These are phyloP conservation scores for Bibio marci DNA, from an alignment of 2,888 invertebrate species.

Conservation along the genomic window DNA sequence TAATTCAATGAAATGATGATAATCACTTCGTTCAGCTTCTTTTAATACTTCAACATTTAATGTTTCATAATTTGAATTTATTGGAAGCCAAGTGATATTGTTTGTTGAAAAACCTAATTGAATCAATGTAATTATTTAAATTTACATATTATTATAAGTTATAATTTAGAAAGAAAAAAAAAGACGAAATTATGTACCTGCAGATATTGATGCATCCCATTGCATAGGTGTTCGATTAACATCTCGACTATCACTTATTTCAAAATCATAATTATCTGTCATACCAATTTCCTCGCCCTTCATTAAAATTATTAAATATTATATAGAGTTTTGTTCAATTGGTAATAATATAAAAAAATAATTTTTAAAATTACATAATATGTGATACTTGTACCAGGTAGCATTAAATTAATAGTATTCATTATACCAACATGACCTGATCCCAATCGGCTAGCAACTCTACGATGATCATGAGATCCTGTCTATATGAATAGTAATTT, in stretches of 20 bases:
- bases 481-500: too few species aligned
- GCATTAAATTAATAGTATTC: conserved; percentile 47
- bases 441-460: conserved; percentile 45
- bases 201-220: conserved; percentile 32
- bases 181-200: too few species aligned
- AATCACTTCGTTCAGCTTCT: conserved; percentile 32
- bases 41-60: conserved; percentile 41
- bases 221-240: conserved; percentile 42
- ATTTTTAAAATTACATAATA: conserved; percentile 40
- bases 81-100: conserved; percentile 45
- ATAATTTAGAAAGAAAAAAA: too few species aligned
- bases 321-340: too few species aligned
- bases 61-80: conserved; percentile 39
- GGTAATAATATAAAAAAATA: too few species aligned
- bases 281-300: conserved; percentile 59
- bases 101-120: conserved; percentile 45
- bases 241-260: conserved; percentile 30
- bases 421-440: conserved; percentile 44
- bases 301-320: conserved; percentile 7
- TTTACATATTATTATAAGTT: too few species aligned
- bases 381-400: conserved; percentile 63
- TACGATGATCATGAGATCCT: conserved; percentile 48
- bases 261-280: conserved; percentile 29
- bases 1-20: conserved; percentile 38
- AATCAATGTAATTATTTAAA: too few species aligned